phyloP scores from a whole-genome alignment of 1,140 invertebrate genomes.

The Dreissena rostriformis region DNA sequence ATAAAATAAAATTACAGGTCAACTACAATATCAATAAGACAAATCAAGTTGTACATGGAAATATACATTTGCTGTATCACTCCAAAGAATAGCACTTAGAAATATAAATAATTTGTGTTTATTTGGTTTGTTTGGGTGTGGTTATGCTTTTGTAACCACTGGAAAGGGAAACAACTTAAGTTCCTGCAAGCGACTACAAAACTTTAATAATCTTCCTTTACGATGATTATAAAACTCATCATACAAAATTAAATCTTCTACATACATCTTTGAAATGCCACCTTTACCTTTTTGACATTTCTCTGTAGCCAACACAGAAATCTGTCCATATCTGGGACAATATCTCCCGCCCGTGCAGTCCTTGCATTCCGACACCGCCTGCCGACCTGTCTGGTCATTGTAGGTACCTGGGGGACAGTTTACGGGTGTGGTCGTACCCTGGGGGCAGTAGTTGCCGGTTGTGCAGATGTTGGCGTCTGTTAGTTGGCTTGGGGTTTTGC shows the following conservation, averaged over 20 bases:
- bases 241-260: too few relatives aligned
- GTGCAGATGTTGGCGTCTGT: constrained; percentile 72
- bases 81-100: too few relatives aligned
- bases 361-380: constrained; percentile 67
- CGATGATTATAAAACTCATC: too few relatives aligned
- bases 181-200: too few relatives aligned
- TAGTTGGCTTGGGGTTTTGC: constrained; percentile 68
- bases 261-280: not conserved
- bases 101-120: too few relatives aligned
- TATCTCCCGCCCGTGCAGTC: constrained; percentile 73
- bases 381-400: constrained; percentile 64
- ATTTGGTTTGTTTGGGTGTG: too few relatives aligned
- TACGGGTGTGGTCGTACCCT: constrained; percentile 63
- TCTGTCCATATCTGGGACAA: constrained; percentile 76
- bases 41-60: too few relatives aligned
- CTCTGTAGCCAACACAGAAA: constrained; percentile 32
- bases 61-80: too few relatives aligned
- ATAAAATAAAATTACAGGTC: not conserved
- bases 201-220: too few relatives aligned
- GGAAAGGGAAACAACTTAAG: too few relatives aligned
- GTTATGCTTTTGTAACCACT: too few relatives aligned
- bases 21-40: too few relatives aligned
- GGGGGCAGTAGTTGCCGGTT: constrained; percentile 74
- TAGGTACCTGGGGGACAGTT: constrained; percentile 75
- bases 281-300: constrained; percentile 64